Evolutionary conservation across 2,797 vertebrate genomes (phyloP), one percentile per base, ranked within the genome.

Genomic region (Furcifer pardalis): DNA sequence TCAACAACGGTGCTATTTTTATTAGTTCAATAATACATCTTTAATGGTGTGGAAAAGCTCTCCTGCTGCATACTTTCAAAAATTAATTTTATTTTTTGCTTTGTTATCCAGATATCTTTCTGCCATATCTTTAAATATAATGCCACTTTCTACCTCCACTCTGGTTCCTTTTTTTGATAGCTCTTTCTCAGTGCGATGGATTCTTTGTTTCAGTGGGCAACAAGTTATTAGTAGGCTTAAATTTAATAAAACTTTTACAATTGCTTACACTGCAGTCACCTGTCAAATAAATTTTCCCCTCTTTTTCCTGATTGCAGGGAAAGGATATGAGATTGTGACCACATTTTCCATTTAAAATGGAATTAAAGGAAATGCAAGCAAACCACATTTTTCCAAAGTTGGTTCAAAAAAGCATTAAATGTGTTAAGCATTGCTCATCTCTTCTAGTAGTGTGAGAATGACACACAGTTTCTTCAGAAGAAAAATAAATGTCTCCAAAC

Each of bases 231-330:
- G 40, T 1, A 81, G 52, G 69, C 79, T 92, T 93, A 91, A 88
- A 89, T 92, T 79, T 89, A 92, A 92, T 91, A 89, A 83, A 60
- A 60, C 66, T 86, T 88, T 89, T 46, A 91, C 89, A 49, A 91
- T 82, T 62, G 42, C 71, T 90, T 90, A 60, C 49, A 83, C 90
- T 85, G 46, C 7, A 88, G 78, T 77, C 73, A 77, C 77, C 37
- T 83, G 79, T 90, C 86, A 92, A 89, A 90, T 83, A 89, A 86
- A 84, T 86, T 85, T 82, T 89, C 88, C 49, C 63, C 27, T 89
- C 79, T 86, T 79, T 79, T 72, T 84, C 21, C 49, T 87, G 60
- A 17, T 82, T 37, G 87, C 1, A 66, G 37, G 25, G 88, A 62
- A 88, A 87, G 62, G 77, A 79, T 0, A 42, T 86, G 66, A 72